Percentiles rank a stretch among this genome's conserved stretches.
Evolutionary conservation across 2,888 invertebrate species (phyloP).

Genomic region (Dynastes grantii): DNA sequence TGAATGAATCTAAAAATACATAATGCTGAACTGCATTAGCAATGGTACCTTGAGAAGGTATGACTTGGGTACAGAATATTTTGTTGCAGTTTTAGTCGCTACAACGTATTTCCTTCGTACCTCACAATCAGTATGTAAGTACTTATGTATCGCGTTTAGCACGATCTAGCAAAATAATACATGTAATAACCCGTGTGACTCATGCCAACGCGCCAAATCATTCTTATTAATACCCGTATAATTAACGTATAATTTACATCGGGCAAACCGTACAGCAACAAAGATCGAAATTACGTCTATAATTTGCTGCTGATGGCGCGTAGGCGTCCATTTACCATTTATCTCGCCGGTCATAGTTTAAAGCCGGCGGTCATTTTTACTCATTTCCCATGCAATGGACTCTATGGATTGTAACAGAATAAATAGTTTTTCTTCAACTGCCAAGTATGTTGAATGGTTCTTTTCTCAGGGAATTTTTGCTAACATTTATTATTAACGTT

Average conservation of each 20-base stretch:
- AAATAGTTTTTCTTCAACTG: too few relatives aligned
- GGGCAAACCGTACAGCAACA: not conserved
- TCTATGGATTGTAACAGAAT: not conserved
- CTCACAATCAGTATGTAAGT: not conserved
- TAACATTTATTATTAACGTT: too few relatives aligned
- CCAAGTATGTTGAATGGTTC: too few relatives aligned
- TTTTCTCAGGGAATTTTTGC: too few relatives aligned
- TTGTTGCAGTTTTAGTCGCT: not conserved
- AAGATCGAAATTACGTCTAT: slow-evolving; percentile 34
- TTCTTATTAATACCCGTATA: slow-evolving; percentile 37
- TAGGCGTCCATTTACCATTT: not conserved
- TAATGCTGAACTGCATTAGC: too few relatives aligned
- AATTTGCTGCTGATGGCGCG: slow-evolving; percentile 16
- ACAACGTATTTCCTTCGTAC: not conserved
- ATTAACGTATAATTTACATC: slow-evolving; percentile 37
- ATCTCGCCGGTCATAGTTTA: too few relatives aligned
- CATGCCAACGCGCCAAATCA: slow-evolving; percentile 27
- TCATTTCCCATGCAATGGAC: not conserved
- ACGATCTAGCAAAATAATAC: too few relatives aligned
- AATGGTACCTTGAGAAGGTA: too few relatives aligned
- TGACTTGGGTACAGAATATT: too few relatives aligned
- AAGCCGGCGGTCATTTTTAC: too few relatives aligned
- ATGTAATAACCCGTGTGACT: slow-evolving; percentile 21
- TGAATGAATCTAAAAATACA: too few relatives aligned
- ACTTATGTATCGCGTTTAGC: not conserved